Evolutionary conservation across 2,113 vertebrate species (phyloP).

Genomic region (Ceyx margarethae): DNA sequence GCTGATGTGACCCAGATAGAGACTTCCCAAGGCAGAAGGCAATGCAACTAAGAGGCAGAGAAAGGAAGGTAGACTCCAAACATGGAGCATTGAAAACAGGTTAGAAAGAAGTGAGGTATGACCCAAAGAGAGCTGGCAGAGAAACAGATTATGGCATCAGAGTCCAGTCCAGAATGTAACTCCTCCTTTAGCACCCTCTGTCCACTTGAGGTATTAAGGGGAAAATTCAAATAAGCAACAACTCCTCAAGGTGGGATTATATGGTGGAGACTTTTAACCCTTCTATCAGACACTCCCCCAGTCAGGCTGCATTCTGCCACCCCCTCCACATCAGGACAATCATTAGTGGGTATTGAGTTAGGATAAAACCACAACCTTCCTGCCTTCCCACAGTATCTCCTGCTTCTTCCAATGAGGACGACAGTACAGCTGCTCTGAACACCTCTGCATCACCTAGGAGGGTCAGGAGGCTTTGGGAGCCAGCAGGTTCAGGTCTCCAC

Average conservation of each 20-base stretch:
- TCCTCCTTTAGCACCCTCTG: not conserved
- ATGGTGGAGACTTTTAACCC: not conserved
- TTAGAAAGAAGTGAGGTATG: not conserved
- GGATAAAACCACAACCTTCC: not conserved
- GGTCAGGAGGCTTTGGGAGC: not conserved
- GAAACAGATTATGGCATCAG: not conserved
- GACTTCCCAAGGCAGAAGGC: not conserved
- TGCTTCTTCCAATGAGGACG: not conserved
- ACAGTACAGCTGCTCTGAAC: not conserved
- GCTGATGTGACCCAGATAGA: accelerated
- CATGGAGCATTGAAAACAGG: not conserved
- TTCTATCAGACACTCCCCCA: not conserved
- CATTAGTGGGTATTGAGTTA: constrained; percentile 1
- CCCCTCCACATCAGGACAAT: not conserved
- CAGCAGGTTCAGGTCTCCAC: not conserved
- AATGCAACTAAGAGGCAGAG: not conserved
- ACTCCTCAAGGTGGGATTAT: not conserved
- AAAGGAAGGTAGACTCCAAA: not conserved
- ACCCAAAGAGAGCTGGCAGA: not conserved
- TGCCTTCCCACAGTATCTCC: constrained; percentile 1
- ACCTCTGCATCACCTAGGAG: not conserved
- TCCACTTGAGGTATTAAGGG: not conserved
- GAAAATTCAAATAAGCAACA: not conserved
- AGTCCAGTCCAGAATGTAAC: not conserved
- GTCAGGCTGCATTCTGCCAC: not conserved